These are phyloP conservation scores for Trichomycterus rosablanca DNA, from an alignment of 2,113 vertebrate genomes.

Conservation along the genomic window DNA sequence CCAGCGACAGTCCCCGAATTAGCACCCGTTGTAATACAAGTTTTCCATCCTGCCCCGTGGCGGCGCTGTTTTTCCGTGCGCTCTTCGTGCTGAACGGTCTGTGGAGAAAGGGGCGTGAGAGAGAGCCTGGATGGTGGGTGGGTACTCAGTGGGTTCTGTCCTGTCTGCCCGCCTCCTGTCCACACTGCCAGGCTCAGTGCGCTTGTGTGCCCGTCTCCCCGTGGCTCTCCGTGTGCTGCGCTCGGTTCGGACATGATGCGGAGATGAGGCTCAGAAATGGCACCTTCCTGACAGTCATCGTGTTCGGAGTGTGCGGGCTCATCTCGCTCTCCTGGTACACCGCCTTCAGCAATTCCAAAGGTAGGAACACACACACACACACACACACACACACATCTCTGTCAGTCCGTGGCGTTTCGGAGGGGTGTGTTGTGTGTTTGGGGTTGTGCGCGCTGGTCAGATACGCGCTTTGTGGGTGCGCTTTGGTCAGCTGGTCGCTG, in stretches of 20 bases:
- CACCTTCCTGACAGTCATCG: constrained; percentile 92
- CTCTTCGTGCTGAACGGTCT: too few relatives aligned
- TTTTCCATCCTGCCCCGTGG: too few relatives aligned
- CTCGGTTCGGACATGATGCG: constrained; percentile 71
- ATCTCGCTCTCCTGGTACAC: constrained; percentile 96
- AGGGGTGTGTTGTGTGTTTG: neutral
- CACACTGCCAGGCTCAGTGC: constrained; percentile 17
- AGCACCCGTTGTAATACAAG: too few relatives aligned
- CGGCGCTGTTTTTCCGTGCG: too few relatives aligned
- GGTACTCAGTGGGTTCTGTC: too few relatives aligned
- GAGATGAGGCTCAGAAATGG: constrained; percentile 92
- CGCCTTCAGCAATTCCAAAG: constrained; percentile 92
- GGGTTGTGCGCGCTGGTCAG: neutral
- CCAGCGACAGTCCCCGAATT: too few relatives aligned
- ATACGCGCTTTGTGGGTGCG: too few relatives aligned
- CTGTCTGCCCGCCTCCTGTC: constrained; percentile 2
- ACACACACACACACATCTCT: neutral
- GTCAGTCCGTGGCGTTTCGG: neutral
- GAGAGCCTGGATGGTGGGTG: too few relatives aligned
- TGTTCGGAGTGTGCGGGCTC: constrained; percentile 88
- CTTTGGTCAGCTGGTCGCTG: too few relatives aligned
- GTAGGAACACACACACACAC: too few relatives aligned
- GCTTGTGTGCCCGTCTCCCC: neutral
- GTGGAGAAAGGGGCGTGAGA: too few relatives aligned
- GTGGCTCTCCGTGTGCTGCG: neutral